Conservation (phyloP, 2,113 vertebrate species). For the Alexandromys fortis region DNA sequence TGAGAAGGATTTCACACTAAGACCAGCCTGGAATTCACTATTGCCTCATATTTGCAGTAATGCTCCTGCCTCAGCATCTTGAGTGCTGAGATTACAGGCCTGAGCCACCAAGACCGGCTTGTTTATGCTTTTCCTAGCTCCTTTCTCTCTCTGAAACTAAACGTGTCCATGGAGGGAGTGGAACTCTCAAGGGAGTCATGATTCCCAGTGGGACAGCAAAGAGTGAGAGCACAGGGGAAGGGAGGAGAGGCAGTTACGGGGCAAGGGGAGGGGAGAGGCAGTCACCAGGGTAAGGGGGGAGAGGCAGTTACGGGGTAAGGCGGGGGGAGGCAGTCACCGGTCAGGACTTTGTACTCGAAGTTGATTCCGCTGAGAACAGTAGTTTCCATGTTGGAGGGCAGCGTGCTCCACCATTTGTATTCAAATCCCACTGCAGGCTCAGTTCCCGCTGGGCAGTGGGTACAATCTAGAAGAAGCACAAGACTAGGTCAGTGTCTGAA, state of each 20-base stretch:
- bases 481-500: not conserved
- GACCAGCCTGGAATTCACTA: not conserved
- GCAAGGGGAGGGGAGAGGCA: too few relatives aligned
- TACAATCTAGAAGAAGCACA: slow-evolving; percentile 86
- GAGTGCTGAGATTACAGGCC: not conserved
- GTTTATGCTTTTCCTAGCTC: not conserved
- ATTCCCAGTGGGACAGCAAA: rapidly evolving
- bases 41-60: not conserved
- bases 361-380: slow-evolving; percentile 88
- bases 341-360: slow-evolving; percentile 88
- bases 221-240: not conserved
- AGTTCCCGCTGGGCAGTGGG: slow-evolving; percentile 91
- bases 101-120: too few relatives aligned
- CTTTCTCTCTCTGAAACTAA: not conserved
- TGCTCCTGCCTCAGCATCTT: not conserved
- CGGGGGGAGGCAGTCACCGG: slow-evolving; percentile 84
- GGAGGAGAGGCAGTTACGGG: slow-evolving; percentile 81
- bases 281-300: slow-evolving; percentile 82
- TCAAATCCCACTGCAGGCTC: slow-evolving; percentile 92
- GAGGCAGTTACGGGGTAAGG: slow-evolving; percentile 81
- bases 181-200: not conserved
- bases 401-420: slow-evolving; percentile 98
- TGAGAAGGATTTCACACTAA: not conserved
- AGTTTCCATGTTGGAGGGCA: slow-evolving; percentile 95
- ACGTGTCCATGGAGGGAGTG: not conserved